Evolutionary conservation across 2,113 vertebrate species (phyloP).

Genomic region (Hemibagrus wyckioides): DNA sequence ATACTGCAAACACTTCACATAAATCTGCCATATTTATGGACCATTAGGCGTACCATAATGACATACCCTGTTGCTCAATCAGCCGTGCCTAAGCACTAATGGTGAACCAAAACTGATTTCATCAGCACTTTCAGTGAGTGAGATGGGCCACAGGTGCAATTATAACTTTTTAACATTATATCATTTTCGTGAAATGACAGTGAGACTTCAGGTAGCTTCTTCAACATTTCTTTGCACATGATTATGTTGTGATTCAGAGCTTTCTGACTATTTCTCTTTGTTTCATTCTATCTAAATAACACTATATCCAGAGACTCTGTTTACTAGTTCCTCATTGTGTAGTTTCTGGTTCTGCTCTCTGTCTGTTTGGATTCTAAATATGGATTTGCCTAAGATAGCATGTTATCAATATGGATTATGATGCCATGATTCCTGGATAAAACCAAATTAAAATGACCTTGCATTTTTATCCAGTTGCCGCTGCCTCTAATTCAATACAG

Average conservation of each 20-base stretch:
- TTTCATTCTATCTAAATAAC: neutral
- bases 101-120: neutral
- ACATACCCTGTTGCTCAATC: slow-evolving; percentile 17
- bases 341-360: neutral
- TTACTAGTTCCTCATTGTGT: neutral
- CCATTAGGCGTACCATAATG: slow-evolving; percentile 2
- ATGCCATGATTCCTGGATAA: neutral
- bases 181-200: neutral
- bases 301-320: neutral
- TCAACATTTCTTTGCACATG: neutral
- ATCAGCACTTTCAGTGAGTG: slow-evolving; percentile 10
- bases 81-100: slow-evolving; percentile 3
- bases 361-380: neutral
- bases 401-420: neutral
- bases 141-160: slow-evolving; percentile 9
- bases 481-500: neutral
- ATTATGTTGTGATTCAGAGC: neutral
- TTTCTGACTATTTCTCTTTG: neutral
- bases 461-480: neutral
- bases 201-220: neutral
- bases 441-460: slow-evolving; percentile 4
- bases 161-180: neutral
- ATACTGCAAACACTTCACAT: neutral
- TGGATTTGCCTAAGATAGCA: neutral
- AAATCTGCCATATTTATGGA: slow-evolving; percentile 20